Base-by-base conservation (phyloP, 2,888 invertebrate species). In the Cosmia pyralina region DNA sequence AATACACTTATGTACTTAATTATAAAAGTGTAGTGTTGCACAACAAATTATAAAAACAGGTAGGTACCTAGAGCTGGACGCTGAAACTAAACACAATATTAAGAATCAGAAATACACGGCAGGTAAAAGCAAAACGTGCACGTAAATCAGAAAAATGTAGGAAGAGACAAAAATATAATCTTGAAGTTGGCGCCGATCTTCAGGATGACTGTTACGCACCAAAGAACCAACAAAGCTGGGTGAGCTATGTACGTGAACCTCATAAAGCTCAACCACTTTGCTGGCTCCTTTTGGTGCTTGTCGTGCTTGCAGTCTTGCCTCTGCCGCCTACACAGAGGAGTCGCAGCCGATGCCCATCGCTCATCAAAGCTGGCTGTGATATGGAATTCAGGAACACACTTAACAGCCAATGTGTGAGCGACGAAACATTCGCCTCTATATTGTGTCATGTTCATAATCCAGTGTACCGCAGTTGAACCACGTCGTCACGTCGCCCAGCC, bases 331-430 rank as follows among this genome's bases (percentile, higher is more conserved):
- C 52, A 17, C 59, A 28, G 46, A 58, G 59, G 38, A 19, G 68
- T 52, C 72, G 63, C 67, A 19, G 66, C 67, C 69, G 75, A 86
- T 81, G 72, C 88, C 84, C 88, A 78, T 78, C 98, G 98, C 98
- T 98, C 98, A 98, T 98, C 98, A 98, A 99, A 98, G 98, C 99
- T 98, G 98, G 98, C 98, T 99, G 98, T 98, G 98, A 98, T 98
- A 98, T 98, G 98, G 90, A 88, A 92, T 92, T 88, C 89, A 92
- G 19, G 41, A 90, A 93, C 94, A 97, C 98, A 98, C 97, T 97
- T 97, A 96, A 98, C 98, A 98, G 96, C 98, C 98, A 98, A 98
- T 98, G 98, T 98, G 98, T 97, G 98, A 98, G 98, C 96, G 97
- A 95, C 96, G 96, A 96, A 69, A 77, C 81, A 75, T 71, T 73